phyloP scores from a whole-genome alignment of 2,797 vertebrate genomes.

The Ctenochaetus hawaiiensis region DNA sequence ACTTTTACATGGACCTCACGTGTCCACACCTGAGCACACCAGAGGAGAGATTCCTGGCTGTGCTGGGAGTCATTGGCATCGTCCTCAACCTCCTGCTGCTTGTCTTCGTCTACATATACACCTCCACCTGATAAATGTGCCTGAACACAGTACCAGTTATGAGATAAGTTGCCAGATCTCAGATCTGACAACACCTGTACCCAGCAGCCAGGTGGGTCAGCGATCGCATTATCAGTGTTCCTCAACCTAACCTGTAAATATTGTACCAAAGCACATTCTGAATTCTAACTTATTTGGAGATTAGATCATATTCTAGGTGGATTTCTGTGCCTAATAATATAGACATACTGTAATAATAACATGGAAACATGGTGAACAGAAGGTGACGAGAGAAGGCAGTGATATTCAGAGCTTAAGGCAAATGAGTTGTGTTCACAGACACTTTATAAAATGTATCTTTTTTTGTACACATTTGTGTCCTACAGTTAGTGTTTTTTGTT shows the following conservation, averaged over 20 bases:
- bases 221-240: not conserved
- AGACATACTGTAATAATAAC: not conserved
- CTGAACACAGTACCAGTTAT: not conserved
- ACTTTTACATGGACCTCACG: constrained; percentile 72
- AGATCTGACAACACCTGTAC: not conserved
- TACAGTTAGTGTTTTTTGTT: constrained; percentile 42
- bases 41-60: constrained; percentile 82
- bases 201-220: not conserved
- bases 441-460: constrained; percentile 7
- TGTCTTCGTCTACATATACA: constrained; percentile 79
- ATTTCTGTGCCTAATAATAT: constrained; percentile 9
- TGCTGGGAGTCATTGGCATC: constrained; percentile 79
- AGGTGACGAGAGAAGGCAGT: not conserved
- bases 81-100: constrained; percentile 79
- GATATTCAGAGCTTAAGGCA: not conserved
- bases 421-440: not conserved
- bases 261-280: constrained; percentile 1
- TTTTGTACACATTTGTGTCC: constrained; percentile 19
- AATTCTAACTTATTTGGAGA: not conserved
- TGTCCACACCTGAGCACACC: constrained; percentile 75
- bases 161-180: not conserved
- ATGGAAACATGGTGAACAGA: not conserved
- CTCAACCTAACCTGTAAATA: constrained; percentile 26
- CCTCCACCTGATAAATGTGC: constrained; percentile 61
- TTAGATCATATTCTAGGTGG: not conserved